A percentile compares a stretch with the other conserved stretches of the same genome.
Evolutionary conservation across 2,797 vertebrate genomes (phyloP).

Genomic region (Hippocampus kuda): DNA sequence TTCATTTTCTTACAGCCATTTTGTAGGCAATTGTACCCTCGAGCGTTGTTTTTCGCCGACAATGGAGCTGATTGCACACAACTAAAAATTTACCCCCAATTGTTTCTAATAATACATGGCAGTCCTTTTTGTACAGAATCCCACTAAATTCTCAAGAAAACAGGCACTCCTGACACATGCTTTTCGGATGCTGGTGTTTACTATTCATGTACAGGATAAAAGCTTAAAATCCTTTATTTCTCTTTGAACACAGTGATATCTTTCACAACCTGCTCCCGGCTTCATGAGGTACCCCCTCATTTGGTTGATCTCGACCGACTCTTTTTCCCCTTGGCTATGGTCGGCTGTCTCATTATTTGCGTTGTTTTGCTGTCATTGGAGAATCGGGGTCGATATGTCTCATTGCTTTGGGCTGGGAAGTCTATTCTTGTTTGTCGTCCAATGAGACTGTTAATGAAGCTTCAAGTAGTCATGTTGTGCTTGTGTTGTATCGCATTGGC

Average conservation of each 20-base stretch:
- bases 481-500: conserved; percentile 8
- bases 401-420: conserved; percentile 25
- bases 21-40: background rate
- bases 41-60: background rate
- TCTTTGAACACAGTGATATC: conserved; percentile 26
- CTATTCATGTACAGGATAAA: conserved; percentile 11
- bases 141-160: background rate
- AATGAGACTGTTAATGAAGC: conserved; percentile 28
- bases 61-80: background rate
- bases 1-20: background rate
- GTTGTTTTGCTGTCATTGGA: conserved; percentile 37
- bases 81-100: background rate
- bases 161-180: conserved; percentile 2
- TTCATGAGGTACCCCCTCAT: conserved; percentile 27
- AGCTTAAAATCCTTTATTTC: background rate
- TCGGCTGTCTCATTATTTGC: conserved; percentile 13
- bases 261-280: conserved; percentile 37
- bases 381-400: conserved; percentile 33
- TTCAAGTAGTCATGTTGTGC: conserved; percentile 3
- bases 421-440: conserved; percentile 14
- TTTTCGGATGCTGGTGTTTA: conserved; percentile 14
- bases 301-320: conserved; percentile 22
- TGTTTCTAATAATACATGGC: background rate
- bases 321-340: conserved; percentile 22
- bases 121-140: background rate